Conservation (phyloP, 2,888 invertebrate genomes). For the Agrypnus murinus region DNA sequence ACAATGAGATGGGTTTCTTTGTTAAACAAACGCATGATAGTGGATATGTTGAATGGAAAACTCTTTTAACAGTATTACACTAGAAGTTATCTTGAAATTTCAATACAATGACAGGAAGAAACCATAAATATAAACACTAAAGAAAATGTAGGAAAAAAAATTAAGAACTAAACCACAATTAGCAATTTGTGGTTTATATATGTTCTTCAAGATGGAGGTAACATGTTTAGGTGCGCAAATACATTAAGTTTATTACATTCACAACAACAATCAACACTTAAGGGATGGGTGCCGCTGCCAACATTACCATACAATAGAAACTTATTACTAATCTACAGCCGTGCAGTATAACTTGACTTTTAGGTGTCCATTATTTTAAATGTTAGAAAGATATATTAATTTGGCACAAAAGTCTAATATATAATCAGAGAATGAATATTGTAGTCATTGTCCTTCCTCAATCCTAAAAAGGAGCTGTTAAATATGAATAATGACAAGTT, state of each 20-base stretch:
- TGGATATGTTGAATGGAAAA: too few species aligned
- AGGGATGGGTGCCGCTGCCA: slow-evolving; percentile 58
- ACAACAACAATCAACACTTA: slow-evolving; percentile 51
- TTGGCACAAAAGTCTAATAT: slow-evolving; percentile 1
- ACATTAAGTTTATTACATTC: slow-evolving; percentile 48
- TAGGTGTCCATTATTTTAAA: slow-evolving; percentile 43
- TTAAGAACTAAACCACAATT: slow-evolving; percentile 17
- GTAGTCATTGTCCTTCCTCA: too few species aligned
- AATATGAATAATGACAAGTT: too few species aligned
- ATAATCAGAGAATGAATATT: too few species aligned
- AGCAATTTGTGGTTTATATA: slow-evolving; percentile 30
- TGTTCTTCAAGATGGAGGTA: slow-evolving; percentile 24
- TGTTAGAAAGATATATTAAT: slow-evolving; percentile 36
- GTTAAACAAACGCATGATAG: too few species aligned
- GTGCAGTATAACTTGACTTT: slow-evolving; percentile 57
- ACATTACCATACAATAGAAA: slow-evolving; percentile 62
- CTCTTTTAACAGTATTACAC: too few species aligned
- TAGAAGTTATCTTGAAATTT: background rate
- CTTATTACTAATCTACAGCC: slow-evolving; percentile 63
- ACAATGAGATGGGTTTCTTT: too few species aligned
- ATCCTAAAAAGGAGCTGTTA: too few species aligned
- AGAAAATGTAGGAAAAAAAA: slow-evolving; percentile 7
- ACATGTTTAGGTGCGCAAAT: slow-evolving; percentile 45
- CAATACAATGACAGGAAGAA: slow-evolving; percentile 27
- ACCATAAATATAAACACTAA: slow-evolving; percentile 2